These are phyloP conservation scores for Fissipunctia ypsillon DNA, from an alignment of 2,888 invertebrate species.

Conservation along the genomic window DNA sequence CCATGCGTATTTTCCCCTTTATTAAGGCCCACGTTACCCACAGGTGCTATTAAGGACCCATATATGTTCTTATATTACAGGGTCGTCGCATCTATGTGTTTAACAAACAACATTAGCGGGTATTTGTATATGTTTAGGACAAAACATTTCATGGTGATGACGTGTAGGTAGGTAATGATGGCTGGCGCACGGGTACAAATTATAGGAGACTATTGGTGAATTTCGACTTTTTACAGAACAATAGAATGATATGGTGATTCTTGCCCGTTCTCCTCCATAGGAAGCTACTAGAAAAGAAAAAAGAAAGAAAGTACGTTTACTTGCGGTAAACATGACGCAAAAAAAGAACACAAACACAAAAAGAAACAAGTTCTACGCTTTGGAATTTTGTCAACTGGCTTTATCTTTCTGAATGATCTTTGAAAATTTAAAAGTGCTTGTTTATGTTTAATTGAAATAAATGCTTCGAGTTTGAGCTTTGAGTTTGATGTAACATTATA, in stretches of 20 bases:
- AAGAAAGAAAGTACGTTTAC: too few relatives aligned
- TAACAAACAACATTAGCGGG: neutral
- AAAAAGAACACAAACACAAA: too few relatives aligned
- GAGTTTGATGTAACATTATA: neutral
- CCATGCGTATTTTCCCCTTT: neutral
- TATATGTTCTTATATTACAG: constrained; percentile 12
- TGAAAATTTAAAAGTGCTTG: too few relatives aligned
- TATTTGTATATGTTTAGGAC: constrained; percentile 15
- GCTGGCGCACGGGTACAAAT: neutral
- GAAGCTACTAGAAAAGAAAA: too few relatives aligned
- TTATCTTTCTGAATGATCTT: too few relatives aligned
- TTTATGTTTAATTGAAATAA: too few relatives aligned
- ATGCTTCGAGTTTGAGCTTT: too few relatives aligned
- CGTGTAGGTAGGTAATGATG: neutral
- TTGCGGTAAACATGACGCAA: too few relatives aligned
- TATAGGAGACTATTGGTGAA: neutral
- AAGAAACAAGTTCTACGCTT: too few relatives aligned
- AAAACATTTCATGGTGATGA: neutral
- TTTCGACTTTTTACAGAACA: neutral
- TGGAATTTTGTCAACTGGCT: too few relatives aligned
- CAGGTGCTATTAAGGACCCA: constrained; percentile 22
- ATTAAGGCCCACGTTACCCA: constrained; percentile 12
- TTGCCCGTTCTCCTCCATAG: neutral
- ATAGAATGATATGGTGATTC: neutral
- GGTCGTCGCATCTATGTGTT: neutral